These are phyloP conservation scores for Neolamprologus toae DNA, from an alignment of 2,113 vertebrate species.

Conservation along the genomic window DNA sequence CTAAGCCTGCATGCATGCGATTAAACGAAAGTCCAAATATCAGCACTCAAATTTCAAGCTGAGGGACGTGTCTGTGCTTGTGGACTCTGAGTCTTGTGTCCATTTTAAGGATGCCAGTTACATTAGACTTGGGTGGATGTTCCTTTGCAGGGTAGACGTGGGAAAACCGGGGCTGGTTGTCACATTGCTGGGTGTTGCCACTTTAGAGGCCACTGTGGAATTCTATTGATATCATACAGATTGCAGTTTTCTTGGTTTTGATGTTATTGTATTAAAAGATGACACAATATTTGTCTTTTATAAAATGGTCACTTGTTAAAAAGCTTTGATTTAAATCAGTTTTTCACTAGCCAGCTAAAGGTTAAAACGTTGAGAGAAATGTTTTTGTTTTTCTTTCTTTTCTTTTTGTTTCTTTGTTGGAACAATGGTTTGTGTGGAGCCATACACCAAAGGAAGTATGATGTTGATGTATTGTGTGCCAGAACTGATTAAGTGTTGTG, in stretches of 20 bases:
- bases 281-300: rapidly evolving
- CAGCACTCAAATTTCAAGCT: neutral
- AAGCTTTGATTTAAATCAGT: neutral
- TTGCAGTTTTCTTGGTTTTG: neutral
- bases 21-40: neutral
- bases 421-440: neutral
- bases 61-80: neutral
- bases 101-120: neutral
- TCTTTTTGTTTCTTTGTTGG: neutral
- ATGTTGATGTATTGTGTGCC: neutral
- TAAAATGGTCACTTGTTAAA: neutral
- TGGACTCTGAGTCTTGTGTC: neutral
- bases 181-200: neutral
- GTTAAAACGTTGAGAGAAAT: neutral
- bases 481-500: neutral
- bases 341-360: neutral
- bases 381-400: neutral
- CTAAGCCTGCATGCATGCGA: neutral
- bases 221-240: neutral
- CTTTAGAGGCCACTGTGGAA: neutral
- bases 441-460: neutral
- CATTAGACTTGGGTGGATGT: neutral
- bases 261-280: neutral
- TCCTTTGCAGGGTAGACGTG: neutral
- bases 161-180: neutral